Conservation (phyloP, 2,888 invertebrate genomes). For the Allophyes oxyacanthae region DNA sequence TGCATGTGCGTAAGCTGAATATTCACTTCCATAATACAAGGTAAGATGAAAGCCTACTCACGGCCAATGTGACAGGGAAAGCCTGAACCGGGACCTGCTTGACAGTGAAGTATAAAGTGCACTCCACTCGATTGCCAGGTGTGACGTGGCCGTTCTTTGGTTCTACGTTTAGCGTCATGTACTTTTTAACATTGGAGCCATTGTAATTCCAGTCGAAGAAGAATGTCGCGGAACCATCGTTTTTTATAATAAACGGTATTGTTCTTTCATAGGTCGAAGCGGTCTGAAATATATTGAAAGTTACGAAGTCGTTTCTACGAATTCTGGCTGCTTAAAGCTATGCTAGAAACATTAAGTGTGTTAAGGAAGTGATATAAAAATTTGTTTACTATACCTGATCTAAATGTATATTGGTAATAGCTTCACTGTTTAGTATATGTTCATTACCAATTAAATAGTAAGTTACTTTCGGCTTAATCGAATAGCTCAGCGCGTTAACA, state of each 20-base stretch:
- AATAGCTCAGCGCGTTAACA: conserved; percentile 86
- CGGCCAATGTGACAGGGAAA: conserved; percentile 77
- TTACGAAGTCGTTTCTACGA: neutral
- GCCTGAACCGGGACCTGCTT: conserved; percentile 79
- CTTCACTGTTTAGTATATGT: conserved; percentile 75
- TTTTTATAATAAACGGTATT: conserved; percentile 78
- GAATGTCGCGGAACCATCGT: conserved; percentile 83
- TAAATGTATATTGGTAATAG: conserved; percentile 79
- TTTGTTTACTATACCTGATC: conserved; percentile 72
- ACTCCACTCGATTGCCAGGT: conserved; percentile 74
- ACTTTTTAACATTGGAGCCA: conserved; percentile 74
- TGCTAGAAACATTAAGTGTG: too few relatives aligned
- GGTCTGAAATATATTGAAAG: conserved; percentile 64
- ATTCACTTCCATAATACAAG: too few relatives aligned
- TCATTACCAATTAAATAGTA: conserved; percentile 82
- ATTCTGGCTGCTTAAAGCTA: too few relatives aligned
- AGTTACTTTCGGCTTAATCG: conserved; percentile 85
- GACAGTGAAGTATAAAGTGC: conserved; percentile 74
- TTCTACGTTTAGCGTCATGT: conserved; percentile 74
- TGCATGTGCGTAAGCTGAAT: neutral
- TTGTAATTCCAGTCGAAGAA: conserved; percentile 81
- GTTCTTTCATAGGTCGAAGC: conserved; percentile 82
- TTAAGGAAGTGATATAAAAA: too few relatives aligned
- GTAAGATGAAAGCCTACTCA: conserved; percentile 49
- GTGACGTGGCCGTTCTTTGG: conserved; percentile 77